phyloP scores from a whole-genome alignment of 2,113 vertebrate species.

The Carassius carassius region DNA sequence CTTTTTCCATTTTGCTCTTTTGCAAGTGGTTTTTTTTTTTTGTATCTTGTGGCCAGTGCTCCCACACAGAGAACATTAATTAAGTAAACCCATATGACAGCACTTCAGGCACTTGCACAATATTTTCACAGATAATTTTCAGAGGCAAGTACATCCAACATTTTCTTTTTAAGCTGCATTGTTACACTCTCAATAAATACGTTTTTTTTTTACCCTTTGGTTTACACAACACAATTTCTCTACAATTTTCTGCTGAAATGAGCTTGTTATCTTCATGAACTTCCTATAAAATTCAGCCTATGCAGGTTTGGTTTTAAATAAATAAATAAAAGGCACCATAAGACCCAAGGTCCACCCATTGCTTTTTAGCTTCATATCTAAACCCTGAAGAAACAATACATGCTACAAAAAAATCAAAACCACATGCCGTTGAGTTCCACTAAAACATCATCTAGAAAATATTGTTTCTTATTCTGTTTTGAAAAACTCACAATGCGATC shows the following conservation, averaged over 20 bases:
- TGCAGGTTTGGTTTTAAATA: neutral
- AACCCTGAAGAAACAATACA: constrained; percentile 30
- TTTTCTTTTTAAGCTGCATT: neutral
- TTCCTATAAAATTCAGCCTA: neutral
- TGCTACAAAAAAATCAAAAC: constrained; percentile 20
- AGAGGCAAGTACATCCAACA: neutral
- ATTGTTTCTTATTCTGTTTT: neutral
- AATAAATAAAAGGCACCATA: constrained; percentile 18
- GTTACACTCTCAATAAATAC: constrained; percentile 1
- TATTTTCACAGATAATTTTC: constrained; percentile 18
- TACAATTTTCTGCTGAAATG: neutral
- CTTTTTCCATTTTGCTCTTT: neutral
- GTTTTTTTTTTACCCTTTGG: neutral
- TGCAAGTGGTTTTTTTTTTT: too few relatives aligned
- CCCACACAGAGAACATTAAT: neutral
- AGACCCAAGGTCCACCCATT: neutral
- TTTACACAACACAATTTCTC: neutral
- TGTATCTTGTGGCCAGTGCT: constrained; percentile 18
- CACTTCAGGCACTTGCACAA: constrained; percentile 32
- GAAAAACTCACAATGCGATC: neutral
- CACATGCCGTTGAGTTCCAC: constrained; percentile 24
- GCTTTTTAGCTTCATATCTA: constrained; percentile 7
- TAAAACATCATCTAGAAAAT: constrained; percentile 12
- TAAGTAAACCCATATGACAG: constrained; percentile 1
- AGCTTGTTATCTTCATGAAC: neutral